These are phyloP conservation scores for Chymomyza caudatula DNA, from an alignment of 2,888 invertebrate species.

Conservation along the genomic window DNA sequence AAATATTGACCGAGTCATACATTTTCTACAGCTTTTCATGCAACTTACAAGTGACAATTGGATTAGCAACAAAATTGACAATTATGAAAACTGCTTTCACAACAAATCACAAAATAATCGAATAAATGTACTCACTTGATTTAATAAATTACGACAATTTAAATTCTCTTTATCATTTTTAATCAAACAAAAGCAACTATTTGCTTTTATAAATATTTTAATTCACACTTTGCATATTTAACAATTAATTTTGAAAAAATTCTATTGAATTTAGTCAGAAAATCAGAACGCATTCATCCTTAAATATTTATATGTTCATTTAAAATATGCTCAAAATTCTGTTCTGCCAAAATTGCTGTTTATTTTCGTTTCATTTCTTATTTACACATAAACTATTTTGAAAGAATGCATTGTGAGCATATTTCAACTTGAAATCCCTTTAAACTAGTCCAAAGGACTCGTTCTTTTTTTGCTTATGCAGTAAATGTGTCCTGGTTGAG, in stretches of 20 bases:
- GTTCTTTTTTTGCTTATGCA: neutral
- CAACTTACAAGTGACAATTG: too few relatives aligned
- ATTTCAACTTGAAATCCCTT: constrained; percentile 57
- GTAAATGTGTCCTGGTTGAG: neutral
- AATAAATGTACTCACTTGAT: neutral
- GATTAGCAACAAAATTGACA: neutral
- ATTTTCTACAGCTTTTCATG: too few relatives aligned
- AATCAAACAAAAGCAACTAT: neutral
- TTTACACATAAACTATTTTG: neutral
- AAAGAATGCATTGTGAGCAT: constrained; percentile 11
- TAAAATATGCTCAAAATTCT: neutral
- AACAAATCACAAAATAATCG: neutral
- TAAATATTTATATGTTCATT: neutral
- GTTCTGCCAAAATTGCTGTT: neutral
- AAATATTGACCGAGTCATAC: too few relatives aligned
- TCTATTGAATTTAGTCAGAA: too few relatives aligned
- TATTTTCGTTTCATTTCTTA: neutral
- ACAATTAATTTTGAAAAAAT: neutral
- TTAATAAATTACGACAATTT: neutral
- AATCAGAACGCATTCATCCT: neutral
- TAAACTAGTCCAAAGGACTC: constrained; percentile 14
- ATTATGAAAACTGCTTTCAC: neutral
- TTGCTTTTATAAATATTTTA: neutral
- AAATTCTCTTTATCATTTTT: neutral
- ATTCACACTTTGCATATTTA: neutral